Evolutionary conservation across 2,797 vertebrate species (phyloP).

Genomic region (Triplophysa bombifrons): DNA sequence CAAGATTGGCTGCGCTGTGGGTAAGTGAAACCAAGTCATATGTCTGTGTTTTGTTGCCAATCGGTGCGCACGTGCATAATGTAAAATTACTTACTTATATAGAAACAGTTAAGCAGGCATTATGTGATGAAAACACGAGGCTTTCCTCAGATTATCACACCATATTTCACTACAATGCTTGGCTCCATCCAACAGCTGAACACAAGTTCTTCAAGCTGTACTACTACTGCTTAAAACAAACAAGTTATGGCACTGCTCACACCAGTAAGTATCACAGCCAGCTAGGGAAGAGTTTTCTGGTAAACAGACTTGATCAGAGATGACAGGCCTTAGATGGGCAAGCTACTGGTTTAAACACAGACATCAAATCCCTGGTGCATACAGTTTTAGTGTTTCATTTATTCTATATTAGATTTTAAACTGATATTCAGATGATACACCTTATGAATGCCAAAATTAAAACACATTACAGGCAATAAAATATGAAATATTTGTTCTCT

Average conservation of each 20-base stretch:
- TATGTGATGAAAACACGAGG: background rate
- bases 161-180: slow-evolving; percentile 36
- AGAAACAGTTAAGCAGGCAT: too few relatives aligned
- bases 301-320: slow-evolving; percentile 29
- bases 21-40: too few relatives aligned
- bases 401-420: slow-evolving; percentile 2
- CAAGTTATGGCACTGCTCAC: slow-evolving; percentile 21
- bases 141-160: slow-evolving; percentile 48
- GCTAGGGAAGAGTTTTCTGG: background rate
- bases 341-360: background rate
- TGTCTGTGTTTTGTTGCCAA: too few relatives aligned
- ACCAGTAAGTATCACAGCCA: slow-evolving; percentile 24
- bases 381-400: background rate
- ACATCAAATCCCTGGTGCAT: background rate
- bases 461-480: background rate
- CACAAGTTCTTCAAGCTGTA: slow-evolving; percentile 5
- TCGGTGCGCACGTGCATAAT: too few relatives aligned
- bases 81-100: too few relatives aligned
- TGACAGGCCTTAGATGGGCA: slow-evolving; percentile 29
- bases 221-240: slow-evolving; percentile 31
- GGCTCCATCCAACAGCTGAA: slow-evolving; percentile 25
- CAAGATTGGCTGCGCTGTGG: too few relatives aligned
- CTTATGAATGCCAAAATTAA: background rate
- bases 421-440: background rate
- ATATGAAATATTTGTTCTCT: background rate